These are phyloP conservation scores for Pachyrhynchus sulphureomaculatus DNA, from an alignment of 1,140 invertebrate genomes.

Conservation along the genomic window DNA sequence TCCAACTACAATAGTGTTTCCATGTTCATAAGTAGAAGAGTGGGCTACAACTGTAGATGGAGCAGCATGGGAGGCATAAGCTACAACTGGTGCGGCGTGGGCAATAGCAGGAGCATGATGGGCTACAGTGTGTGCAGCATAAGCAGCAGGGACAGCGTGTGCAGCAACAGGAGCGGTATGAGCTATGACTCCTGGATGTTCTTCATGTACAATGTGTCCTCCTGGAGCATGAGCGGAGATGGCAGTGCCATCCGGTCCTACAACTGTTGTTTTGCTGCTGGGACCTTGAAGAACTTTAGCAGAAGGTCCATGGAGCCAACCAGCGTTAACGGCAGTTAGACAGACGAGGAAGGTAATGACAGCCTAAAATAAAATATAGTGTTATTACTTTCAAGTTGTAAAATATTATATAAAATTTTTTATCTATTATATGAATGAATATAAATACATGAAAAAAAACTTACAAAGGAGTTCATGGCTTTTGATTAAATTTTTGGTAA, in stretches of 20 bases:
- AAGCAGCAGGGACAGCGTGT: slow-evolving; percentile 7
- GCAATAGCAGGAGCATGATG: no score
- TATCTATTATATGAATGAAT: no score
- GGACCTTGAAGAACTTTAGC: slow-evolving; percentile 36
- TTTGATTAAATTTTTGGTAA: slow-evolving; percentile 2
- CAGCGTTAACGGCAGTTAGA: slow-evolving; percentile 25
- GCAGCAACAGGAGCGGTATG: slow-evolving; percentile 4
- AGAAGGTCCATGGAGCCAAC: slow-evolving; percentile 22
- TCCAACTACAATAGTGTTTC: neutral
- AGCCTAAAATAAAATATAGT: no score
- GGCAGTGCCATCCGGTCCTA: slow-evolving; percentile 38
- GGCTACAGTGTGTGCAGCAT: no score
- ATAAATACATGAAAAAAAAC: neutral
- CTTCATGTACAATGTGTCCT: slow-evolving; percentile 36
- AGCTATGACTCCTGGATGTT: slow-evolving; percentile 12
- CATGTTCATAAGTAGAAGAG: slow-evolving; percentile 5
- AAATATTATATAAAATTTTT: no score
- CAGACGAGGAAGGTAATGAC: neutral
- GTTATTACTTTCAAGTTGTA: no score
- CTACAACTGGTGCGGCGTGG: slow-evolving; percentile 9
- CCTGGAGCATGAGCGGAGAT: slow-evolving; percentile 33
- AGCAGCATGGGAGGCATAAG: slow-evolving; percentile 10
- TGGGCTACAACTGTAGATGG: slow-evolving; percentile 1
- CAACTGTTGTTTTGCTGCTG: slow-evolving; percentile 32
- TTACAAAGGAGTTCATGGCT: slow-evolving; percentile 33